Evolutionary conservation across 2,888 invertebrate genomes (phyloP).

Genomic region (Altica lythri): DNA sequence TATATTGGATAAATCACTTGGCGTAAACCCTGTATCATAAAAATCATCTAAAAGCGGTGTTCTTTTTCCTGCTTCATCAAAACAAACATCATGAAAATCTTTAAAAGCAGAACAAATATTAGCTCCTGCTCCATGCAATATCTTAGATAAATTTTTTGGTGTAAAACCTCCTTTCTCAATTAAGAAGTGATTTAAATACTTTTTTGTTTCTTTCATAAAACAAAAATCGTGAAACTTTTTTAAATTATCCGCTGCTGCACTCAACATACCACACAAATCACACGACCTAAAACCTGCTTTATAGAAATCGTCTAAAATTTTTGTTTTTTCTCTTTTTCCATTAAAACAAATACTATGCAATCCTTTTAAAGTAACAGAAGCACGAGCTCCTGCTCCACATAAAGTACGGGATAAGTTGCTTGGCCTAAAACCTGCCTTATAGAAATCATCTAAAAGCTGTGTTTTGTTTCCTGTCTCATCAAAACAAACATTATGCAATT

Average conservation of each 20-base stretch:
- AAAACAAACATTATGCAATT: slow-evolving; percentile 46
- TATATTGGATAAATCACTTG: slow-evolving; percentile 44
- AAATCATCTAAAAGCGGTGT: slow-evolving; percentile 46
- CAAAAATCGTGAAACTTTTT: slow-evolving; percentile 35
- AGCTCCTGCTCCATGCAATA: slow-evolving; percentile 46
- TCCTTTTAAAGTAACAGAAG: slow-evolving; percentile 38
- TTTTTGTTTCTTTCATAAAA: slow-evolving; percentile 41
- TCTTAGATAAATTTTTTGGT: slow-evolving; percentile 41
- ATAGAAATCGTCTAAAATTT: slow-evolving; percentile 44
- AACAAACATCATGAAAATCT: slow-evolving; percentile 38
- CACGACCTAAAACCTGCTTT: slow-evolving; percentile 41
- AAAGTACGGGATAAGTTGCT: slow-evolving; percentile 40
- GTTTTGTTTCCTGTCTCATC: slow-evolving; percentile 41
- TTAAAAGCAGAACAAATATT: slow-evolving; percentile 47
- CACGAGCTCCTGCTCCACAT: slow-evolving; percentile 38
- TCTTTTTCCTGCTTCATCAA: slow-evolving; percentile 45
- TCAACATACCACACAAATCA: slow-evolving; percentile 44
- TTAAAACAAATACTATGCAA: slow-evolving; percentile 41
- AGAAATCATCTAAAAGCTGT: slow-evolving; percentile 45
- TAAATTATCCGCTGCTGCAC: slow-evolving; percentile 42
- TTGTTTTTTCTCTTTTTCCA: slow-evolving; percentile 37
- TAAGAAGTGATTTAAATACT: slow-evolving; percentile 30
- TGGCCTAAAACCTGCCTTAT: slow-evolving; percentile 44
- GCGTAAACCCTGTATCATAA: slow-evolving; percentile 30
- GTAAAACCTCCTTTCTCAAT: slow-evolving; percentile 16